These are phyloP conservation scores for Ostrea edulis DNA, from an alignment of 1,140 invertebrate genomes.

Conservation along the genomic window DNA sequence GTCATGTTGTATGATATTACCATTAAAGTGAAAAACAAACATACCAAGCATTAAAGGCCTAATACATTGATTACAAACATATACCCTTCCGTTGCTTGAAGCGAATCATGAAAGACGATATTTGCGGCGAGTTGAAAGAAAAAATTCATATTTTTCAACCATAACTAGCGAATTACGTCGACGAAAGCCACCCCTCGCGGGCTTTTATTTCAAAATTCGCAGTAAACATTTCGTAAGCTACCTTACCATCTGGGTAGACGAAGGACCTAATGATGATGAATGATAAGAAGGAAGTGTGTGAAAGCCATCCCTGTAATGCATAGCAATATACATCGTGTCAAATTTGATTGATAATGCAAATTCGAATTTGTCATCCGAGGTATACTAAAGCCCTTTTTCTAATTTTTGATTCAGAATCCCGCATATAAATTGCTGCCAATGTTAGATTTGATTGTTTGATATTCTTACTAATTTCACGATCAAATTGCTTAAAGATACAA, in stretches of 20 bases:
- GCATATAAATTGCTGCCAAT: slow-evolving; percentile 31
- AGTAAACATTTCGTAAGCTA: slow-evolving; percentile 25
- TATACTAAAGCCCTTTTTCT: slow-evolving; percentile 23
- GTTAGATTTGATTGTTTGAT: slow-evolving; percentile 29
- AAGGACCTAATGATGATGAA: slow-evolving; percentile 21
- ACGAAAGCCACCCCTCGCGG: slow-evolving; percentile 16
- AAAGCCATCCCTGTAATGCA: neutral
- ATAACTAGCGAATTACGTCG: slow-evolving; percentile 21
- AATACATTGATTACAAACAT: slow-evolving; percentile 26
- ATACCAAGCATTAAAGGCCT: neutral
- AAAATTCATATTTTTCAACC: slow-evolving; percentile 36
- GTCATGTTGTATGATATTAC: slow-evolving; percentile 1
- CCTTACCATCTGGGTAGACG: neutral
- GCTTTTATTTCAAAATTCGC: slow-evolving; percentile 37
- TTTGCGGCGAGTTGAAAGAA: slow-evolving; percentile 36
- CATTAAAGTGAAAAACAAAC: slow-evolving; percentile 37
- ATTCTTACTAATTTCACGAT: slow-evolving; percentile 33
- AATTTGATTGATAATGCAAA: slow-evolving; percentile 39
- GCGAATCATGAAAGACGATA: slow-evolving; percentile 29
- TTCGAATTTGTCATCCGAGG: slow-evolving; percentile 36
- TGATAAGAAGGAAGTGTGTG: neutral
- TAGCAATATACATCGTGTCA: slow-evolving; percentile 19
- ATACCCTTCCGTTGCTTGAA: slow-evolving; percentile 8
- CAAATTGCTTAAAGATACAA: slow-evolving; percentile 38
- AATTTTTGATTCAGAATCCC: slow-evolving; percentile 39